These are phyloP conservation scores for Kryphioiulus occultus DNA, from an alignment of 2,888 invertebrate genomes.

Conservation along the genomic window DNA sequence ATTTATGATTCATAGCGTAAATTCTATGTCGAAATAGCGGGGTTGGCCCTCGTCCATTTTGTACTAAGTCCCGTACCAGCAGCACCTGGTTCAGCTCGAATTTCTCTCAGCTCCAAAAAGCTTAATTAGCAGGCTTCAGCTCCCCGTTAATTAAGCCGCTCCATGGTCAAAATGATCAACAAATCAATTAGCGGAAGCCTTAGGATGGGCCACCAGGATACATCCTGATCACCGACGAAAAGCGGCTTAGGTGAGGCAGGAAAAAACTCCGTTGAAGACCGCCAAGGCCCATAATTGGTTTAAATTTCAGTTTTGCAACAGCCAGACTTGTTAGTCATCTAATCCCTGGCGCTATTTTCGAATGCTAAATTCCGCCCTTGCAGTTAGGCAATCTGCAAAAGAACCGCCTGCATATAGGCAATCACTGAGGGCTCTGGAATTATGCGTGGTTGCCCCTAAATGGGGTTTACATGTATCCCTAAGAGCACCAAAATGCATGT, in stretches of 20 bases:
- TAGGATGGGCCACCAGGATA: conserved; percentile 18
- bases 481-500: too few species aligned
- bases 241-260: neutral
- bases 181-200: conserved; percentile 31
- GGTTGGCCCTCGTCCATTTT: neutral
- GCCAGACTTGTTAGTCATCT: neutral
- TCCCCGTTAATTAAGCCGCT: conserved; percentile 7
- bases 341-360: neutral
- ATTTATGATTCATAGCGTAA: too few species aligned
- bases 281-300: neutral
- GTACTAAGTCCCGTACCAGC: neutral
- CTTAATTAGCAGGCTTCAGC: neutral
- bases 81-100: conserved; percentile 30
- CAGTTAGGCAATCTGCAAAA: neutral
- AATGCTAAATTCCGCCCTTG: neutral
- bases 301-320: conserved; percentile 20
- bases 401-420: neutral
- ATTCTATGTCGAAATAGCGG: too few species aligned
- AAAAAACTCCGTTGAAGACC: neutral
- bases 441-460: neutral
- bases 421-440: neutral
- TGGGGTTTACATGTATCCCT: neutral
- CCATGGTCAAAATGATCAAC: conserved; percentile 24
- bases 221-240: neutral
- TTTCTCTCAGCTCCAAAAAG: neutral